Conservation (phyloP, 1,140 invertebrate species). For the Achatina immaculata region DNA sequence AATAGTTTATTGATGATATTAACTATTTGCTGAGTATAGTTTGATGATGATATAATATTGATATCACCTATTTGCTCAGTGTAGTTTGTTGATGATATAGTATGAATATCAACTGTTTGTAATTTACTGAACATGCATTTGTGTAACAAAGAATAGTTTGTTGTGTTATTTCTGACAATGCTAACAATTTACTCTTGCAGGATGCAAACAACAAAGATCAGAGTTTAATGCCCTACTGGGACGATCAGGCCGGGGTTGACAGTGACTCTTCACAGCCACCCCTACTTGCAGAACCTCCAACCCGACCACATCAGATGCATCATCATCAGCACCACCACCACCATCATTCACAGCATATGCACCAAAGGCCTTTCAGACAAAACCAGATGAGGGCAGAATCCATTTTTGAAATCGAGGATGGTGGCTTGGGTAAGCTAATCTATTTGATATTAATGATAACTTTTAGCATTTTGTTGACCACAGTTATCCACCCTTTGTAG, state of each 20-base stretch:
- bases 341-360: slow-evolving; percentile 2
- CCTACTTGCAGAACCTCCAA: slow-evolving; percentile 8
- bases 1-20: too few relatives aligned
- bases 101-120: too few relatives aligned
- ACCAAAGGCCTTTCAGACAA: slow-evolving; percentile 5
- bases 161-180: too few relatives aligned
- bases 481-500: too few relatives aligned
- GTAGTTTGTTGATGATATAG: too few relatives aligned
- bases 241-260: slow-evolving; percentile 2
- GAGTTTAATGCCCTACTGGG: slow-evolving; percentile 10
- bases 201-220: not conserved
- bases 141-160: too few relatives aligned
- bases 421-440: slow-evolving; percentile 1
- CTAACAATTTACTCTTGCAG: not conserved
- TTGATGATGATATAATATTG: too few relatives aligned
- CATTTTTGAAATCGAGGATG: not conserved
- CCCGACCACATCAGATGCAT: not conserved
- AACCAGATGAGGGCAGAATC: not conserved
- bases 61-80: too few relatives aligned
- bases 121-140: too few relatives aligned
- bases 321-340: slow-evolving; percentile 26
- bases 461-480: too few relatives aligned
- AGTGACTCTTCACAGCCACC: slow-evolving; percentile 29
- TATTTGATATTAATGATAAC: too few relatives aligned
- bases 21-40: too few relatives aligned